Evolutionary conservation across 1,140 invertebrate genomes (phyloP), one percentile per base, ranked within the genome.

Genomic region (Elymnias hypermnestra): DNA sequence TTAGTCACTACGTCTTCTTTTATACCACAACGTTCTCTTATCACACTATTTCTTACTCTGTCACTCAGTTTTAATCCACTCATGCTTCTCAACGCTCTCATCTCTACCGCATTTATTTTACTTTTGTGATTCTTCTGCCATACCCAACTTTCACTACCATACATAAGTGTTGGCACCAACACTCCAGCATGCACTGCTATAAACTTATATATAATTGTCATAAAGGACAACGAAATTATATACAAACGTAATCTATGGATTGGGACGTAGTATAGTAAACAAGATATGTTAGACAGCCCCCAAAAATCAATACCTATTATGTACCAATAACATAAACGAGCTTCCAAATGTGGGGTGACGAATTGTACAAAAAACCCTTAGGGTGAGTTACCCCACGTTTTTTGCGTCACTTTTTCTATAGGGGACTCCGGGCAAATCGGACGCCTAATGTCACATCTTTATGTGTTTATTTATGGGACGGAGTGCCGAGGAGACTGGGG

Each of bases 261-360:
- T 38, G 15, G 22, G 22, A 36, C 42, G 21, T 36, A 33, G 36
- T 44, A 36, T 44, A 33, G 35, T 43, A 44, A 36, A 36, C 33
- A 21, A 9, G 33, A 33, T 14, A 14, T 21, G 18, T 44, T 36
- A 44, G 33, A 44, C 13, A 36, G 29, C 22, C 47, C 47, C 40
- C 47, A n/a, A 43, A 58, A 63, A 66, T 66, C 63, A 53, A 66
- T 66, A 66, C 45, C 39, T 45, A 62, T 64, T 66, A 66, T 66
- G 45, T 66, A 63, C 62, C 53, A 65, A 63, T 59, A 61, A 55
- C 39, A 55, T 35, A 60, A 61, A 64, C 55, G 54, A 61, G 55
- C 52, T 59, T 33, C 46, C 44, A 46, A 21, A 49, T 52, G 51
- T 61, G 53, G 56, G 62, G 62, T 63, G 57, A 64, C 57, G 63